phyloP scores from a whole-genome alignment of 2,888 invertebrate genomes.

The Drosophila birchii region DNA sequence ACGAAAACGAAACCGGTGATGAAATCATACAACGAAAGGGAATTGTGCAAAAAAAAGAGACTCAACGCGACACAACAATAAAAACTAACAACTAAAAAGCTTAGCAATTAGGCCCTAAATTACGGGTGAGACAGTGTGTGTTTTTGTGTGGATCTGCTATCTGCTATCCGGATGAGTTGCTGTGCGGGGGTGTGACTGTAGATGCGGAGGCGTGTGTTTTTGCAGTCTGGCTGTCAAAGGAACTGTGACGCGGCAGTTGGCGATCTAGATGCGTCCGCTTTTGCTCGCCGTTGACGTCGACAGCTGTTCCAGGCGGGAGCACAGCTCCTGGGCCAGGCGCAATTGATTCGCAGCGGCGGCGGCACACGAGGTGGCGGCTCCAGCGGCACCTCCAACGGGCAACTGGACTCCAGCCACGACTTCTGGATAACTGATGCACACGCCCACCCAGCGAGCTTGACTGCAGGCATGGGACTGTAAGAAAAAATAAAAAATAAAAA shows the following conservation, averaged over 20 bases:
- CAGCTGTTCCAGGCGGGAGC: constrained; percentile 86
- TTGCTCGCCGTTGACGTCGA: constrained; percentile 84
- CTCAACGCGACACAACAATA: constrained; percentile 50
- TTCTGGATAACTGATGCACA: constrained; percentile 86
- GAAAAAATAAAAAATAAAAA: constrained; percentile 16
- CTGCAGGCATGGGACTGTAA: constrained; percentile 89
- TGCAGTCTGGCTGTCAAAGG: constrained; percentile 62
- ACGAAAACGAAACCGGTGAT: constrained; percentile 32
- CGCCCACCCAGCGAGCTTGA: constrained; percentile 90
- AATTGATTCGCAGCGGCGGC: constrained; percentile 83
- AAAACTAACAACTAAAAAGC: constrained; percentile 66
- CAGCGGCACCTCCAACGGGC: constrained; percentile 65
- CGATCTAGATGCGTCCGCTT: constrained; percentile 76
- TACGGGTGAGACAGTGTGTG: constrained; percentile 68
- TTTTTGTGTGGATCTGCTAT: constrained; percentile 25
- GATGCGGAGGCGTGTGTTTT: constrained; percentile 24
- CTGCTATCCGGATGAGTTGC: constrained; percentile 42
- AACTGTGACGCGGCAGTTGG: constrained; percentile 48
- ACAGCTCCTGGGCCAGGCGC: constrained; percentile 86
- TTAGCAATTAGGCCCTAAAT: constrained; percentile 71
- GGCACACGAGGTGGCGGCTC: constrained; percentile 78
- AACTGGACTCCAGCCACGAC: constrained; percentile 68
- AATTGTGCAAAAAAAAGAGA: constrained; percentile 45
- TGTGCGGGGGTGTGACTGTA: constrained; percentile 27
- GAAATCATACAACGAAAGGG: constrained; percentile 52